phyloP scores from a whole-genome alignment of 2,888 invertebrate species.

The Actias luna region DNA sequence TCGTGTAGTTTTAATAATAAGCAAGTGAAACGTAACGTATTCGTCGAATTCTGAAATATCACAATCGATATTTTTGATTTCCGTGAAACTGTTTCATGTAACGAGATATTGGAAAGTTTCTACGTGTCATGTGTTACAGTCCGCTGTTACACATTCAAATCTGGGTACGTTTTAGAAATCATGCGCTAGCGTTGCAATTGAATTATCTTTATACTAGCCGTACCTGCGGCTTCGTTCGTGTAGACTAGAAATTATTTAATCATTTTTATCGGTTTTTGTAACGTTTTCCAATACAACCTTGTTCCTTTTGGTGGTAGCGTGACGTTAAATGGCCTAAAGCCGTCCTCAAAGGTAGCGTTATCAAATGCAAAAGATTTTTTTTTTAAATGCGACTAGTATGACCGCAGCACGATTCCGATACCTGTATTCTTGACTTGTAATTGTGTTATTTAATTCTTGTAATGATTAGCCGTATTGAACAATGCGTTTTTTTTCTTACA shows the following conservation, averaged over 20 bases:
- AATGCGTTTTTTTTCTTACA: background rate
- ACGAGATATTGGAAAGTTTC: constrained; percentile 9
- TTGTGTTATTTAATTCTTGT: background rate
- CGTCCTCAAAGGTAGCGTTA: too few species aligned
- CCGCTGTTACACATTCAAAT: background rate
- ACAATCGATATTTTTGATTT: background rate
- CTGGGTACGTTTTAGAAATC: background rate
- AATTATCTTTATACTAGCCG: background rate
- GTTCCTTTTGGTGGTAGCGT: too few species aligned
- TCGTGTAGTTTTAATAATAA: too few species aligned
- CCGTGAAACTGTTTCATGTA: background rate
- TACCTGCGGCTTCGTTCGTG: too few species aligned
- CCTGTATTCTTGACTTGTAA: background rate
- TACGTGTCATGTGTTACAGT: background rate
- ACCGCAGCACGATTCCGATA: background rate
- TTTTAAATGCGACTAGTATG: too few species aligned
- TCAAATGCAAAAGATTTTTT: too few species aligned
- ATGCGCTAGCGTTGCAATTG: background rate
- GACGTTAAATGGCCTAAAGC: too few species aligned
- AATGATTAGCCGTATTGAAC: background rate
- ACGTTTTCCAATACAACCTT: too few species aligned
- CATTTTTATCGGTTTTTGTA: too few species aligned
- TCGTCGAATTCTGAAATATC: background rate
- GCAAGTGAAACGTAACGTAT: background rate
- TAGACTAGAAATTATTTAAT: too few species aligned